Evolutionary conservation across 2,888 invertebrate genomes (phyloP).

Genomic region (Homarus gammarus): DNA sequence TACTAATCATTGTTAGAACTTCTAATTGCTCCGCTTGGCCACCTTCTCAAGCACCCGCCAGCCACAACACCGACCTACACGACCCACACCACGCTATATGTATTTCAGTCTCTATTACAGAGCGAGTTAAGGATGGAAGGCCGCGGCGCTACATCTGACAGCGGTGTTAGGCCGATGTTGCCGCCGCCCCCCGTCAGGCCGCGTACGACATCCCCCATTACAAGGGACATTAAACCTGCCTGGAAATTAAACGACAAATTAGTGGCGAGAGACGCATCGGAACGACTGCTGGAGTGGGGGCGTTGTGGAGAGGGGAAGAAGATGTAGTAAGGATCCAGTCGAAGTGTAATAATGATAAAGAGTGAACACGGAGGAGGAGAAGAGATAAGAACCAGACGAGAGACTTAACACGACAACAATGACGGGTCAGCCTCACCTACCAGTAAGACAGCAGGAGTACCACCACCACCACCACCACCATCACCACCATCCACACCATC

Average conservation of each 20-base stretch:
- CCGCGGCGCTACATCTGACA: neutral
- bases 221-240: constrained; percentile 9
- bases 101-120: neutral
- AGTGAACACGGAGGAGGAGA: neutral
- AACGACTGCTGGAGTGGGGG: neutral
- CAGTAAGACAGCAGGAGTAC: too few species aligned
- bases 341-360: neutral
- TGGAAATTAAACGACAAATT: constrained; percentile 1
- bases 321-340: neutral
- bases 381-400: neutral
- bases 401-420: neutral
- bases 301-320: neutral
- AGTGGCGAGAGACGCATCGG: neutral
- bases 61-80: neutral
- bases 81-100: neutral
- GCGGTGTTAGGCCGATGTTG: neutral
- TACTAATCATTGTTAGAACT: constrained; percentile 30
- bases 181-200: neutral
- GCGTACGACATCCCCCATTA: constrained; percentile 10
- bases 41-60: constrained; percentile 14
- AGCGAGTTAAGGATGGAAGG: neutral
- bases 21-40: constrained; percentile 8
- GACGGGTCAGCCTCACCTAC: neutral
- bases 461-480: constrained; percentile 4
- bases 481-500: too few species aligned